Evolutionary conservation across 2,797 vertebrate genomes (phyloP).

Genomic region (Gambelia wislizenii): DNA sequence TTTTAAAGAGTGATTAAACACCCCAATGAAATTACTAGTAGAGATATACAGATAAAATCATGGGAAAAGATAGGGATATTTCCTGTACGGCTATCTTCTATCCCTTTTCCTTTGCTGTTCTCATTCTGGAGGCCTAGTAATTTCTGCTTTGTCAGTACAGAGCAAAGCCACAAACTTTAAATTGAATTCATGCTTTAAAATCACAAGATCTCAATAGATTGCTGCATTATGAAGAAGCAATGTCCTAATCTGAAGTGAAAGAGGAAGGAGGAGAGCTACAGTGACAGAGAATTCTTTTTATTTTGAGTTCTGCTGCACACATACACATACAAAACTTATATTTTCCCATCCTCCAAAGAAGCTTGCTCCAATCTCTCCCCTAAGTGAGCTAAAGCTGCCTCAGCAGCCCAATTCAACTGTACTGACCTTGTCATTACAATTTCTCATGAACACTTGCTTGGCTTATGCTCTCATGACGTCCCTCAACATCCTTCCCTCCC

Average conservation of each 20-base stretch:
- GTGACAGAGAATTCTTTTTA: neutral
- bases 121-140: neutral
- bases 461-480: neutral
- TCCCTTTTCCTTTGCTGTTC: slow-evolving; percentile 11
- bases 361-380: neutral
- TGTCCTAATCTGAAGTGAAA: slow-evolving; percentile 42
- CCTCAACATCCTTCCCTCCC: neutral
- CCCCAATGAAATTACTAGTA: neutral
- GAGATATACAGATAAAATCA: neutral
- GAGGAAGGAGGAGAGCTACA: slow-evolving; percentile 28
- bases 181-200: slow-evolving; percentile 17
- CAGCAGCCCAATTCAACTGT: neutral
- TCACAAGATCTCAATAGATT: slow-evolving; percentile 26
- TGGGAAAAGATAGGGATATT: slow-evolving; percentile 3
- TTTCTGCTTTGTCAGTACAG: slow-evolving; percentile 45
- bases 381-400: slow-evolving; percentile 24
- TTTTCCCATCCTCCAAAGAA: slow-evolving; percentile 33
- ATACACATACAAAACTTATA: slow-evolving; percentile 25
- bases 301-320: slow-evolving; percentile 28
- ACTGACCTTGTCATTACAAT: neutral
- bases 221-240: slow-evolving; percentile 37
- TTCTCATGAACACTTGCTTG: neutral
- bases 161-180: slow-evolving; percentile 19
- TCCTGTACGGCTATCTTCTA: slow-evolving; percentile 19
- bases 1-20: neutral